Conservation (phyloP, 2,888 invertebrate species). For the Craniophora ligustri region DNA sequence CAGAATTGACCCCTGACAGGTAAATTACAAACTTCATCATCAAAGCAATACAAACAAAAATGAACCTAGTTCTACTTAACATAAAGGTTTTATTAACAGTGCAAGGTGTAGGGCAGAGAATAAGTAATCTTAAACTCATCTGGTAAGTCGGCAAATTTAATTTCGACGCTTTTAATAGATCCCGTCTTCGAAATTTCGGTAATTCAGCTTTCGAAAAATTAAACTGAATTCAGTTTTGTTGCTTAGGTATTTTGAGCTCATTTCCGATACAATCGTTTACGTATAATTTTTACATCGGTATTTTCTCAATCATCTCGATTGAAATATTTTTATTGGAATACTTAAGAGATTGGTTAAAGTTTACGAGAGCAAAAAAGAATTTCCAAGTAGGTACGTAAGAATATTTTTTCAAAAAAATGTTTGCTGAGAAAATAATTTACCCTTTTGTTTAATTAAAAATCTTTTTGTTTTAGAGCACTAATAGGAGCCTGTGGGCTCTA, state of each 20-base stretch:
- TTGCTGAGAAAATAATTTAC: neutral
- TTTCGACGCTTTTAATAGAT: slow-evolving; percentile 61
- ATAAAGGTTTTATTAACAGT: slow-evolving; percentile 34
- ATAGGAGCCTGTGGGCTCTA: neutral
- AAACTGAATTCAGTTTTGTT: slow-evolving; percentile 29
- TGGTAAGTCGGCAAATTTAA: slow-evolving; percentile 63
- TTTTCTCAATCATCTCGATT: slow-evolving; percentile 3
- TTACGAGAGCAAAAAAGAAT: slow-evolving; percentile 1
- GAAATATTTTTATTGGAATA: slow-evolving; percentile 31
- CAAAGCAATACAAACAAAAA: slow-evolving; percentile 41
- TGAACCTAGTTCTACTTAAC: slow-evolving; percentile 28
- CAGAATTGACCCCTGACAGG: slow-evolving; percentile 64
- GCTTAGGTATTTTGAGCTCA: slow-evolving; percentile 27
- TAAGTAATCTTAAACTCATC: slow-evolving; percentile 71
- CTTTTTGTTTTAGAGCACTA: neutral
- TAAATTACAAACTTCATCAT: slow-evolving; percentile 41
- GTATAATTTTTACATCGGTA: slow-evolving; percentile 1
- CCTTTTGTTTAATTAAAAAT: neutral
- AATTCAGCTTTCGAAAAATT: slow-evolving; percentile 51
- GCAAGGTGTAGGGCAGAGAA: slow-evolving; percentile 64
- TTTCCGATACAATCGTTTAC: slow-evolving; percentile 27
- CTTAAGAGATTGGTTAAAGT: slow-evolving; percentile 7
- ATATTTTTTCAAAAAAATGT: neutral
- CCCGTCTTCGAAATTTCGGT: slow-evolving; percentile 52
- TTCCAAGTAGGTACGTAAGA: neutral